These are phyloP conservation scores for Percina caprodes DNA, from an alignment of 2,113 vertebrate genomes.

Conservation along the genomic window DNA sequence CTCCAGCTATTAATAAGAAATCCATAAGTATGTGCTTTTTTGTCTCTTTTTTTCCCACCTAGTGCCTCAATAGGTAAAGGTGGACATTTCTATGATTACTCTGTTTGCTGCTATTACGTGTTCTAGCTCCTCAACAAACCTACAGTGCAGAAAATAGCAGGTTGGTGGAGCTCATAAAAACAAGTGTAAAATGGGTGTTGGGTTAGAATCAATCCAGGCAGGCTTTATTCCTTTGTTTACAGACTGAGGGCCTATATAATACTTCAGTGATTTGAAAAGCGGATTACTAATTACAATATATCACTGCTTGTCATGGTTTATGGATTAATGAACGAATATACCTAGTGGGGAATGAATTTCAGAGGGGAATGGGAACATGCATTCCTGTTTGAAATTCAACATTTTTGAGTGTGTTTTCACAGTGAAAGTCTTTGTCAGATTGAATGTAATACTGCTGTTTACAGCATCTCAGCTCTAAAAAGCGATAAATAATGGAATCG, in stretches of 20 bases:
- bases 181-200: constrained; percentile 36
- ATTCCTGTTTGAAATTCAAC: neutral
- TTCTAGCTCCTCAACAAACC: neutral
- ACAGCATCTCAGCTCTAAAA: neutral
- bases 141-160: constrained; percentile 14
- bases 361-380: constrained; percentile 27
- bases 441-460: neutral
- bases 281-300: constrained; percentile 59
- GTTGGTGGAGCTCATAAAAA: constrained; percentile 36
- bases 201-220: constrained; percentile 26
- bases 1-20: neutral
- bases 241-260: constrained; percentile 45
- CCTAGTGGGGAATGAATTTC: constrained; percentile 39
- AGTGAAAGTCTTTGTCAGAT: constrained; percentile 15
- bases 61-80: neutral
- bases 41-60: neutral
- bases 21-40: neutral
- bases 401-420: constrained; percentile 3
- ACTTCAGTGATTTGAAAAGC: constrained; percentile 47
- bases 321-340: constrained; percentile 40
- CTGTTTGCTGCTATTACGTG: constrained; percentile 5
- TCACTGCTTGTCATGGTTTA: constrained; percentile 46
- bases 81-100: neutral
- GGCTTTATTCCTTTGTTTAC: constrained; percentile 55
- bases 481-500: constrained; percentile 4